A percentile compares a stretch with the other conserved stretches of the same genome.
These are phyloP conservation scores for Lepidurus packardi DNA, from an alignment of 1,140 invertebrate genomes.

Conservation along the genomic window DNA sequence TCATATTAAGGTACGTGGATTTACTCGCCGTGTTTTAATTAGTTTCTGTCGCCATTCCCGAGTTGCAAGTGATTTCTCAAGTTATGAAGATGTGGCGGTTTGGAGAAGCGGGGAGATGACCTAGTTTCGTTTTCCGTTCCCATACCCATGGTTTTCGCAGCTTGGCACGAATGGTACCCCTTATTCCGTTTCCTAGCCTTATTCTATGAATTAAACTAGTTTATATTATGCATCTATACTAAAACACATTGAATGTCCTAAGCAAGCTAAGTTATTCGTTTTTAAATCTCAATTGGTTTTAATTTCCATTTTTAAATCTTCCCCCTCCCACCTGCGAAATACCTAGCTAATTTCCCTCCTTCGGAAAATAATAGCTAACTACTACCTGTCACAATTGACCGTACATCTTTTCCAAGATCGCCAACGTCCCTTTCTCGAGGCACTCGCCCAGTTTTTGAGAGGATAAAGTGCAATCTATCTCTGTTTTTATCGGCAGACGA, in stretches of 20 bases:
- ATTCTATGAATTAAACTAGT: not conserved
- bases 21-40: not conserved
- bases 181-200: not conserved
- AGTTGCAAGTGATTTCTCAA: not conserved
- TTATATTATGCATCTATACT: no score
- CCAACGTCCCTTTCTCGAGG: no score
- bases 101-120: constrained; percentile 12
- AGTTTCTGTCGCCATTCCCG: not conserved
- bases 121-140: constrained; percentile 4
- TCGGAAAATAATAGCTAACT: no score
- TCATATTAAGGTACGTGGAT: not conserved
- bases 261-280: no score
- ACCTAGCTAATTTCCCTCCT: no score
- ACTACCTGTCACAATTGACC: no score
- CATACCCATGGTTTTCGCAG: constrained; percentile 10
- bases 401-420: no score
- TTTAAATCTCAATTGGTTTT: no score
- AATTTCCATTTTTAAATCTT: no score
- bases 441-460: not conserved
- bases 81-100: not conserved
- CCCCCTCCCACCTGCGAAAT: no score
- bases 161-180: not conserved
- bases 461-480: not conserved
- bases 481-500: not conserved
- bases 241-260: no score